Evolutionary conservation across 2,888 invertebrate genomes (phyloP), one percentile per base, ranked within the genome.

Genomic region (Eumacrocentrus americanus): DNA sequence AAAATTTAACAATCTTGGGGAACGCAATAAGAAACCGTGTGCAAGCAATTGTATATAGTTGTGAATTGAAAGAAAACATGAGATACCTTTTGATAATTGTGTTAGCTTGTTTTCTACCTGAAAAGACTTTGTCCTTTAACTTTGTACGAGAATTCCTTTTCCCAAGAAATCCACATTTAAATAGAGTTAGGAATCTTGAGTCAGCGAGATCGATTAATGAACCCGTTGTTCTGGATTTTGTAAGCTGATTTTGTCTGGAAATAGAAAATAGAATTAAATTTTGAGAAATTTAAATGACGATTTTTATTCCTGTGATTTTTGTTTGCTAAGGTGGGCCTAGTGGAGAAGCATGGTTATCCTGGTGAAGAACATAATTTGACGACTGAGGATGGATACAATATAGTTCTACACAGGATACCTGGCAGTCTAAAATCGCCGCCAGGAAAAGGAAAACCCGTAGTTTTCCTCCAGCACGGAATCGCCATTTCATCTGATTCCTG

Each of bases 401-500:
- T 29, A 6, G 29, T 29, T 4, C 29, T 29, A 29, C 29, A 29
- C 29, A 4, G 29, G 5, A 29, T 29, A 4, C 9, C 29, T 6
- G 29, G 29, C 5, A 9, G 5, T 4, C 29, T 9, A 9, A 9
- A 9, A 29, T 29, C 29, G 29, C 29, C 29, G 9, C 4, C 4
- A 29, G 9, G 29, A 9, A 29, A 9, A 4, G 29, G 29, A 29
- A 29, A 29, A 29, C 29, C 29, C 29, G 29, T 9, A 9, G 29
- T 29, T 4, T 29, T 29, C 29, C 29, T 29, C 9, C 72, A 73
- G 52, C 76, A 77, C 42, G 78, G 77, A 18, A 3, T 76, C 3
- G 3, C 69, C 0, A 65, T 64, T 16, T 72, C 79, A 7, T 77
- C 80, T 0, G 80, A 80, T 42, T 47, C 62, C 0, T 80, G 75